Base-by-base conservation (phyloP, 1,140 invertebrate genomes). In the Trachymyrmex septentrionalis region DNA sequence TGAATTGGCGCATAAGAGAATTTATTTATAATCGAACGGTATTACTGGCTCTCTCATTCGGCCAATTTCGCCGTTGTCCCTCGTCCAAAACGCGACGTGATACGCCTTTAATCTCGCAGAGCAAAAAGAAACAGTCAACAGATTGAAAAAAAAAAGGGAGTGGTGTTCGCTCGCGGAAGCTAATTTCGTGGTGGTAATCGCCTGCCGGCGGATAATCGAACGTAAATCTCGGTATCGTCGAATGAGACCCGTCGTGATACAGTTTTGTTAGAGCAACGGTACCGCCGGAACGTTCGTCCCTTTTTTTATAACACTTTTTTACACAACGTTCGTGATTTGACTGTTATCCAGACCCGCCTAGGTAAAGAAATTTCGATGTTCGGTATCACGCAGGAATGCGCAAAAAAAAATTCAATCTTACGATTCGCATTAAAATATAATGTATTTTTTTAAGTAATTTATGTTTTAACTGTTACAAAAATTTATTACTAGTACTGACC, bases 211-310 rank as follows among this genome's bases (percentile, higher is more conserved):
- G 67, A 75, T 61, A 50, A 34, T 55, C 14, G 19, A 63, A 53
- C 75, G 76, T 82, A 73, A 88, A 75, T 89, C 71, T 53, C 64
- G 50, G 50, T 19, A n/a, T 21, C 24, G 67, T 50, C 75, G 87
- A 81, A 87, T 73, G 72, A 88, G 78, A 82, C 72, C 50, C 63
- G 57, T 16, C 57, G 63, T 64, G 85, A 87, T 89, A 87, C 85
- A 71, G 85, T 89, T 89, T 89, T 81, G 57, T 81, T 59, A 50
- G 64, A 55, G 78, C 72, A 90, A 90, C 89, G 88, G 89, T 89
- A 90, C 78, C 57, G 2, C 16, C 48, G 44, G 27, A 66, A 78
- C 59, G 57, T 85, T 73, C 57, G 71, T 85, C 50, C 57, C 69
- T 86, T 73, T 87, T 88, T 87, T 88, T 82, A 30, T 53, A 59